A percentile compares a stretch with the other conserved stretches of the same genome.
Conservation (phyloP, 2,888 invertebrate genomes). For the Drosophila recens region DNA sequence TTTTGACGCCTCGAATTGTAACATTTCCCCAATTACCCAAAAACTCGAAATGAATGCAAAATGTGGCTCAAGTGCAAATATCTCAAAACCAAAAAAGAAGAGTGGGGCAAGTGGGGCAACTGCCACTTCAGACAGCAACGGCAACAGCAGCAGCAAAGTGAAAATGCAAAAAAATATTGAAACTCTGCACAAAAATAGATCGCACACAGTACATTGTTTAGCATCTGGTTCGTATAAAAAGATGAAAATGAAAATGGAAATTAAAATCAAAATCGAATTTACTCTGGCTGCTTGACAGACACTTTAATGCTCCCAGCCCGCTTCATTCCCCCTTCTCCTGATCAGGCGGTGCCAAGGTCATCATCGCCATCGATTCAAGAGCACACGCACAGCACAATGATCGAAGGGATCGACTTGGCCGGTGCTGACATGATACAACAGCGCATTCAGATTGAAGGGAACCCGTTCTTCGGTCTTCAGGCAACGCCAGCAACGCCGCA, state of each 20-base stretch:
- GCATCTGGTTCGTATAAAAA: constrained; percentile 79
- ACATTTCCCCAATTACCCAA: constrained; percentile 46
- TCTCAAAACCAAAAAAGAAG: constrained; percentile 16
- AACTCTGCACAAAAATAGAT: constrained; percentile 66
- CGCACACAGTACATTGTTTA: constrained; percentile 16
- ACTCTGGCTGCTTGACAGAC: constrained; percentile 42
- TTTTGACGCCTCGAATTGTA: constrained; percentile 55
- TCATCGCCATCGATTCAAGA: constrained; percentile 52
- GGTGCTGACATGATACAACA: constrained; percentile 62
- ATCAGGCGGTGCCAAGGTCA: constrained; percentile 20
- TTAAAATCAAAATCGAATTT: constrained; percentile 46
- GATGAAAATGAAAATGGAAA: constrained; percentile 28
- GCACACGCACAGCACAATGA: constrained; percentile 60
- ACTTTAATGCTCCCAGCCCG: constrained; percentile 34
- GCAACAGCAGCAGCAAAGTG: constrained; percentile 1
- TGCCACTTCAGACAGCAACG: constrained; percentile 23
- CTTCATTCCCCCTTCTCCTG: neutral
- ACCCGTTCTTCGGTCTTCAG: constrained; percentile 51
- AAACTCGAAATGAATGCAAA: constrained; percentile 19
- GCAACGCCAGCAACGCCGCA: constrained; percentile 41
- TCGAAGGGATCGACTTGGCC: constrained; percentile 66
- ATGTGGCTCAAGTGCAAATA: constrained; percentile 64
- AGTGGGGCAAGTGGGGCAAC: constrained; percentile 6
- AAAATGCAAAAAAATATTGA: constrained; percentile 44
- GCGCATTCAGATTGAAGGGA: constrained; percentile 68